Evolutionary conservation across 2,888 invertebrate species (phyloP).

Genomic region (Nephrotoma flavescens): DNA sequence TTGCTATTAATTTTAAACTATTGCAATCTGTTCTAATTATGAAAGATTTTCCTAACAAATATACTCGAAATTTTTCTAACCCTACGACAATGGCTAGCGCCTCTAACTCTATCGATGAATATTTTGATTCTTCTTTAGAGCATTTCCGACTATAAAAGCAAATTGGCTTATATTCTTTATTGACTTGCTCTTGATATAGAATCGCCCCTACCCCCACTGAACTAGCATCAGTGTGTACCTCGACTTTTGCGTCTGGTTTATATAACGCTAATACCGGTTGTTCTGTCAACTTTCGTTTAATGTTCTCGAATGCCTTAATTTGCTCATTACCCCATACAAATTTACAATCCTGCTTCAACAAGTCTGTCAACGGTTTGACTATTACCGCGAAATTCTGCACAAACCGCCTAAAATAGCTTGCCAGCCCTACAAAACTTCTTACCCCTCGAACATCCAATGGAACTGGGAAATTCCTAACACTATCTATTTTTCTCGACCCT

Average conservation of each 20-base stretch:
- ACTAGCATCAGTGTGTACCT: conserved; percentile 7
- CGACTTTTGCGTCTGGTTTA: conserved; percentile 3
- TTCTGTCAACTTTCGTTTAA: neutral
- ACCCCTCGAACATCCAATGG: conserved; percentile 10
- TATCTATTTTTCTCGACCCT: conserved; percentile 9
- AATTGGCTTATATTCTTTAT: neutral
- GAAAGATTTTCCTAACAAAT: too few species aligned
- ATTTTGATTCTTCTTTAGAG: conserved; percentile 2
- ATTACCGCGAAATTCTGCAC: neutral
- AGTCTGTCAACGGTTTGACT: conserved; percentile 1
- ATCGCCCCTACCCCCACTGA: conserved; percentile 1
- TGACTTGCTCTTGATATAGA: neutral
- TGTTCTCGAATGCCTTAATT: neutral
- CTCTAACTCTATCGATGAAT: conserved; percentile 9
- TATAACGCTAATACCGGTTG: conserved; percentile 7
- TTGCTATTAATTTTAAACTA: too few species aligned
- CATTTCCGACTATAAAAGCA: conserved; percentile 7
- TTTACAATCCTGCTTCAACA: neutral
- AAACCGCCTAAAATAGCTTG: conserved; percentile 2
- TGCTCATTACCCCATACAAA: neutral
- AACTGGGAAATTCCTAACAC: conserved; percentile 9
- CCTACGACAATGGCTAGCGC: neutral
- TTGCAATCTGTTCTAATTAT: too few species aligned
- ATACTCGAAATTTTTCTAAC: too few species aligned
- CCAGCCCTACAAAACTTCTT: conserved; percentile 1